Base-by-base conservation (phyloP, 2,888 invertebrate species). In the Onchidella celtica region DNA sequence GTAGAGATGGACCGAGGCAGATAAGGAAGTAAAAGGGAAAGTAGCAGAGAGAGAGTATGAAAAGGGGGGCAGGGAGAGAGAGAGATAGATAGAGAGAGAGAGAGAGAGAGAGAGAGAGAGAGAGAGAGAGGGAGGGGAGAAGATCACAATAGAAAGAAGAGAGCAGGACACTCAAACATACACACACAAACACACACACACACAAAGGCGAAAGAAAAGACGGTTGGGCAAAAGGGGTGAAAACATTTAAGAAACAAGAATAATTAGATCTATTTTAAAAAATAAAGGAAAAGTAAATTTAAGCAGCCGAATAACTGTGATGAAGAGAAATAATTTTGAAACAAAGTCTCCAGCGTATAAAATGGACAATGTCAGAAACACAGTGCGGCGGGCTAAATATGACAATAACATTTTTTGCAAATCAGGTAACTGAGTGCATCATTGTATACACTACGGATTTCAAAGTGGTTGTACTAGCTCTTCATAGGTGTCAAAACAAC, bases 1-100 rank as follows among this genome's bases (percentile, higher is more conserved):
- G 36, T 1, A 72, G 32, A 72, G 70, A 72, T 47, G 55, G 55
- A 11, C 24, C 40, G 70, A 69, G 69, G 36, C 36, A 69, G 69
- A 69, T 34, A 69, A 29, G 29, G 47, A 27, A 24, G 29, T 47
- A 38, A 6, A 40, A 29, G 55, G 47, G 24, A 9, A 9, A 4
- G 24, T 47, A 72, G 70, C 40, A 55, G 29, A 29, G 29, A 29
- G 29, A 29, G 36, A 27, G 36, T 34, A 69, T 34, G 36, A 9
- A 69, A 27, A 65, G 27, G 9, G 21, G 6, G 27, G 29, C 29
- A 65, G 27, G 17, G 34, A 21, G 34, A 34, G 66, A 66, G 32
- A 66, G 32, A 47, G 65, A 66, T 1, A 66, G 34, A 21, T 1
- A 34, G 32, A 34, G 34, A 9, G 66, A 21, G 66, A 34, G 66